These are phyloP conservation scores for Champsocephalus esox DNA, from an alignment of 2,797 vertebrate species.

Conservation along the genomic window DNA sequence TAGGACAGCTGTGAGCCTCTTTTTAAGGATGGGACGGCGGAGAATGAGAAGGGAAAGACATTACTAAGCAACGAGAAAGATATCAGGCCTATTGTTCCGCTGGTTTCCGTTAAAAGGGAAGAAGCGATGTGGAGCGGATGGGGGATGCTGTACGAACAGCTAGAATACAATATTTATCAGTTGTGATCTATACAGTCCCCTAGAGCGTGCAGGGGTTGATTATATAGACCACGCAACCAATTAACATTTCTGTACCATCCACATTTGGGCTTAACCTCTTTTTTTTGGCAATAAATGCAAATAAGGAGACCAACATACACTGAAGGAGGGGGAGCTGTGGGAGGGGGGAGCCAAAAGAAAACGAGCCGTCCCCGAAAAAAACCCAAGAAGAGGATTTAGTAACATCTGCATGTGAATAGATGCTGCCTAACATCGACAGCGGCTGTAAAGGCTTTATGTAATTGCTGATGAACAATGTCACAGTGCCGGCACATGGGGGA, in stretches of 20 bases:
- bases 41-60: constrained; percentile 47
- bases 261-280: constrained; percentile 51
- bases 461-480: constrained; percentile 84
- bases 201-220: constrained; percentile 74
- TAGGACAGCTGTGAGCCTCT: constrained; percentile 86
- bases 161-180: constrained; percentile 92
- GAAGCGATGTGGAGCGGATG: constrained; percentile 81
- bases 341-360: constrained; percentile 38
- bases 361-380: constrained; percentile 70
- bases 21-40: constrained; percentile 67
- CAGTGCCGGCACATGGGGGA: constrained; percentile 39
- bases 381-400: constrained; percentile 89
- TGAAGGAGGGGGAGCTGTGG: constrained; percentile 39
- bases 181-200: constrained; percentile 64
- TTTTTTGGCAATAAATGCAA: constrained; percentile 36
- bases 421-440: constrained; percentile 77
- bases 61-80: constrained; percentile 65
- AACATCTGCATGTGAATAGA: constrained; percentile 95
- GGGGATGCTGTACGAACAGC: constrained; percentile 72
- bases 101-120: constrained; percentile 83
- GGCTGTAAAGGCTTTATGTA: constrained; percentile 81
- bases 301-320: constrained; percentile 28
- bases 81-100: constrained; percentile 86
- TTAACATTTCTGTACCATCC: constrained; percentile 71
- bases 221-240: constrained; percentile 75